Percentiles rank a stretch among this genome's conserved stretches.
Conservation (phyloP, 1,140 invertebrate genomes). For the Heliconius eleuchia region DNA sequence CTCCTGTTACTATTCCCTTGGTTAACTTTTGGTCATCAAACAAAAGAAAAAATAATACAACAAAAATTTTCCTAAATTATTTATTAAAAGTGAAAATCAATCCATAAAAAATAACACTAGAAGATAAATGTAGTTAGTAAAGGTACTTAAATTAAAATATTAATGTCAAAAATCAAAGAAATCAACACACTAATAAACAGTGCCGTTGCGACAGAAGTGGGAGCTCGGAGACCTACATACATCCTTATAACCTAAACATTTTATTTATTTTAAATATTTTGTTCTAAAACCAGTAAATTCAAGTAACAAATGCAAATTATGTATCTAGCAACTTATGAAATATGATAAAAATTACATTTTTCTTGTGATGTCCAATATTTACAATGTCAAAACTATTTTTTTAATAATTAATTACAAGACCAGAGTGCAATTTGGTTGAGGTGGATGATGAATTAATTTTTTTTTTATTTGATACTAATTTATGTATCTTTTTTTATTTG, state of each 20-base stretch:
- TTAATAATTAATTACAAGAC: conserved; percentile 17
- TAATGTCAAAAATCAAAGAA: conserved; percentile 57
- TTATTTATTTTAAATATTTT: conserved; percentile 12
- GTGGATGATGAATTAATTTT: not conserved
- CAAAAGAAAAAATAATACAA: conserved; percentile 31
- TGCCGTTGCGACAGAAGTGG: not conserved
- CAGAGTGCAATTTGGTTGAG: not conserved
- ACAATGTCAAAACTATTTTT: conserved; percentile 52
- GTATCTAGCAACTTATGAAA: conserved; percentile 34
- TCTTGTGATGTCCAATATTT: conserved; percentile 75
- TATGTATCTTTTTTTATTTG: not conserved
- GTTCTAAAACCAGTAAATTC: conserved; percentile 57
- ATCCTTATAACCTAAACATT: not conserved
- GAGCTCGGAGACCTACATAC: not conserved
- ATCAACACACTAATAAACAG: conserved; percentile 46
- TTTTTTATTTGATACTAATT: not conserved
- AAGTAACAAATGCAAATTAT: conserved; percentile 56
- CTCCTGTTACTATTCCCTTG: no score
- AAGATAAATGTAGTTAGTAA: conserved; percentile 70
- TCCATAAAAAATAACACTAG: conserved; percentile 70
- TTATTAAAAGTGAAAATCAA: conserved; percentile 78
- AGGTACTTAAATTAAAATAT: conserved; percentile 59
- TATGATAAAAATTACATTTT: conserved; percentile 43
- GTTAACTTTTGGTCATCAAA: no score
- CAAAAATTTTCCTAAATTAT: conserved; percentile 58